Conservation (phyloP, 2,113 vertebrate species). For the Trogon surrucura region DNA sequence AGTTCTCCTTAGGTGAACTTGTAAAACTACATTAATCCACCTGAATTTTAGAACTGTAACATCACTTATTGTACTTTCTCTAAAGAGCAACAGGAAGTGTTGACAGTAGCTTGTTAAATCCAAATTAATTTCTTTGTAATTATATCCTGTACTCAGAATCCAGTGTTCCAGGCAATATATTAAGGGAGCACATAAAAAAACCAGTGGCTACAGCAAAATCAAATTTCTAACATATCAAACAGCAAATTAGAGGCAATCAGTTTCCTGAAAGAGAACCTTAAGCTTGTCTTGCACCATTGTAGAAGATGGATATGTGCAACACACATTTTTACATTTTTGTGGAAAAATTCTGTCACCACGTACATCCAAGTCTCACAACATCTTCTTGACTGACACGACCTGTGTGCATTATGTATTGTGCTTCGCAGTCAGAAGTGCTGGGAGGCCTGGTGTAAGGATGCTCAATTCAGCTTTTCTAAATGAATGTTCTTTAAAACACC, state of each 20-base stretch:
- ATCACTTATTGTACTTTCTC: background rate
- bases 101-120: background rate
- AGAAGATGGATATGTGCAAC: background rate
- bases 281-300: background rate
- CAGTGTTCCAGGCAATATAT: background rate
- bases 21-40: background rate
- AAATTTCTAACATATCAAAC: background rate
- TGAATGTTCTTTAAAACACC: background rate
- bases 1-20: background rate
- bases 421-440: background rate
- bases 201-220: background rate
- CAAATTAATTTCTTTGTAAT: background rate
- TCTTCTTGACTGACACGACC: background rate
- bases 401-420: background rate
- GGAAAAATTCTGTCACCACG: background rate
- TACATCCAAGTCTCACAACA: background rate
- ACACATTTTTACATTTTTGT: accelerated
- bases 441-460: background rate
- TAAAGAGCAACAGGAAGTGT: background rate
- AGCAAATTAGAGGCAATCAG: background rate
- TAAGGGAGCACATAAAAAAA: background rate
- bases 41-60: background rate
- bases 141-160: background rate
- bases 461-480: background rate
- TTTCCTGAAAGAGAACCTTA: background rate